phyloP scores from a whole-genome alignment of 2,113 vertebrate species.

The Mormyrus lacerda region DNA sequence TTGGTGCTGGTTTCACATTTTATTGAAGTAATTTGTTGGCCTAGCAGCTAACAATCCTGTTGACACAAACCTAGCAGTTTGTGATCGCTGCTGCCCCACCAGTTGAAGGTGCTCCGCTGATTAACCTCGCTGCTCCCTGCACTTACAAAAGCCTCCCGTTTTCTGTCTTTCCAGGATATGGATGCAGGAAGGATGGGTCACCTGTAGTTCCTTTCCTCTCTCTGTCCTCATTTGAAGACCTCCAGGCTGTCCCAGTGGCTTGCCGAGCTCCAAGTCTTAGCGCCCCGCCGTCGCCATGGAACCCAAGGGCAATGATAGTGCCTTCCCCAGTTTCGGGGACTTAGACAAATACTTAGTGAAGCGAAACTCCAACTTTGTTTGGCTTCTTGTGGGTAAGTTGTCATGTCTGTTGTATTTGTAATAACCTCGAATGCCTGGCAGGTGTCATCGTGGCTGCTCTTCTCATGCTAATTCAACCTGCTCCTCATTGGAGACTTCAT shows the following conservation, averaged over 20 bases:
- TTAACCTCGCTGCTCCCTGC: neutral
- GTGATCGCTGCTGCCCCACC: neutral
- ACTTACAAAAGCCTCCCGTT: neutral
- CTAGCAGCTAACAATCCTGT: neutral
- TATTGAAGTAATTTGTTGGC: neutral
- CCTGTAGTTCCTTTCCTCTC: neutral
- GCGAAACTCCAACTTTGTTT: conserved; percentile 92
- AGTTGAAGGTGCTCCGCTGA: neutral
- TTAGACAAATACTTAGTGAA: conserved; percentile 84
- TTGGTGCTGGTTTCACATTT: neutral
- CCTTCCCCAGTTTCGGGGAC: conserved; percentile 77
- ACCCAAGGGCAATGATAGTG: conserved; percentile 73
- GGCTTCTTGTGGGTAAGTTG: conserved; percentile 84
- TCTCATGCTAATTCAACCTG: neutral
- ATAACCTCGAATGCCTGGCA: neutral
- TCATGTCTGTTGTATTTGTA: neutral
- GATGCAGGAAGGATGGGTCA: neutral
- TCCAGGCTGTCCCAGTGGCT: neutral
- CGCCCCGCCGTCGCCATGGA: conserved; percentile 55
- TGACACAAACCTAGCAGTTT: neutral
- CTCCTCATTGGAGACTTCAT: neutral
- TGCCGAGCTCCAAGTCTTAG: neutral
- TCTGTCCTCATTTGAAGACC: neutral
- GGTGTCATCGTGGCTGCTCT: neutral
- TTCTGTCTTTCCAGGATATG: neutral